Evolutionary conservation across 2,888 invertebrate species (phyloP), one percentile per base, ranked within the genome.

Genomic region (Harpagoxenus sublaevis): DNA sequence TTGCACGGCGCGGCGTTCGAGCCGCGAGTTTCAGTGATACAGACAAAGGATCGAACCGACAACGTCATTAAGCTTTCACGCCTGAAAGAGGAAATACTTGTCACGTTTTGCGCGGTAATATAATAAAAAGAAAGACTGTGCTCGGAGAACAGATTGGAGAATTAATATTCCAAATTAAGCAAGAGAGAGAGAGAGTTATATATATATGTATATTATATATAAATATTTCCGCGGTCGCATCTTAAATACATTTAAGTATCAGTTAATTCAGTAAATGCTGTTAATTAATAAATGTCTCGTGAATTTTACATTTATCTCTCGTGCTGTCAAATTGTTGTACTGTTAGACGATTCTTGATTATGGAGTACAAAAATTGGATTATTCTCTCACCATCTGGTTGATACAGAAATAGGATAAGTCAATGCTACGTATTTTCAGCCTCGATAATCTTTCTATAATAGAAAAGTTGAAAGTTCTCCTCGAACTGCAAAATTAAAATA

Each of bases 21-120:
- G 10, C 48, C 28, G 48, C 28, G 60, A 60, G 60, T 23, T 60
- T 60, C 60, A 60, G 35, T 48, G 35, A 23, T 73, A 60, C 28
- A 15, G 60, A 62, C 60, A 79, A 71, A 79, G 79, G 10, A 23
- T 35, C 10, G 23, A 45, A 60, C 35, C 45, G 79, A 60, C 73
- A 39, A 28, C 48, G 48, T 48, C 45, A 79, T 71, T 79, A 79
- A 79, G 73, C 57, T 71, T 79, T 79, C 48, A 79, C 73, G 79
- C 45, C 35, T 79, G 79, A 71, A 79, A 79, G 35, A 79, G 71
- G 35, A 48, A 73, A 48, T 60, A 23, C 23, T 45, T 23, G 71
- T 3, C 8, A 23, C 71, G 3, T 6, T 10, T 23, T 8, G 23
- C 57, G 23, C 12, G 18, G 45, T 1, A 60, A 60, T 71, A 60